phyloP scores from a whole-genome alignment of 2,113 vertebrate species.

The Aphyosemion australe region DNA sequence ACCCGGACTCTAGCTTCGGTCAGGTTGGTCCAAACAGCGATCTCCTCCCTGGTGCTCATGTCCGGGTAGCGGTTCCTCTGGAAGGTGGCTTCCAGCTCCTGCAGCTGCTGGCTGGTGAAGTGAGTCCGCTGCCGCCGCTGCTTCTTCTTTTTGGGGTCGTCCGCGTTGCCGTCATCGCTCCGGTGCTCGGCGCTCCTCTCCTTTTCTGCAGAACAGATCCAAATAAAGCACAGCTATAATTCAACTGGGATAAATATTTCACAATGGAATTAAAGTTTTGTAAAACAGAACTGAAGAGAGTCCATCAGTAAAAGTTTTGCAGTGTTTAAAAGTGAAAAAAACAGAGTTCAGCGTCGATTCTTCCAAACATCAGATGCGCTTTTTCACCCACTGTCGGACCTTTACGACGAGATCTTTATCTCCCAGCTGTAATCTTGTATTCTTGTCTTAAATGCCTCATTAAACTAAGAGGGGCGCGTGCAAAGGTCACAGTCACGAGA shows the following conservation, averaged over 20 bases:
- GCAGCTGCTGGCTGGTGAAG: slow-evolving; percentile 98
- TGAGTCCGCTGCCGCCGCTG: slow-evolving; percentile 94
- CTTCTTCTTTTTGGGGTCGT: slow-evolving; percentile 97
- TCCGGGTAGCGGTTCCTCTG: slow-evolving; percentile 98
- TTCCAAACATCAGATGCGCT: slow-evolving; percentile 10
- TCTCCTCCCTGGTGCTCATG: slow-evolving; percentile 98
- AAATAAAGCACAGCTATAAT: not conserved
- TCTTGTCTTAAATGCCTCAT: slow-evolving; percentile 40
- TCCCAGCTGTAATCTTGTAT: slow-evolving; percentile 27
- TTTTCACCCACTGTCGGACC: slow-evolving; percentile 16
- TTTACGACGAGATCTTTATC: slow-evolving; percentile 55
- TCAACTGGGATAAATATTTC: not conserved
- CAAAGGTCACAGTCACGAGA: slow-evolving; percentile 50
- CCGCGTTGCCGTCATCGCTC: slow-evolving; percentile 85
- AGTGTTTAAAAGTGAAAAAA: too few relatives aligned
- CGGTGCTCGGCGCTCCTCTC: slow-evolving; percentile 84
- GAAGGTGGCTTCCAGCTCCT: slow-evolving; percentile 97
- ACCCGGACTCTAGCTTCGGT: slow-evolving; percentile 97
- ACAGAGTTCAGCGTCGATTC: not conserved
- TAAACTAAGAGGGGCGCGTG: slow-evolving; percentile 51
- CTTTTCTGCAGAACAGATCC: slow-evolving; percentile 80
- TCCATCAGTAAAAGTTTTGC: too few relatives aligned
- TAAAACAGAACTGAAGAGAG: too few relatives aligned
- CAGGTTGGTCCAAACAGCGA: slow-evolving; percentile 98
- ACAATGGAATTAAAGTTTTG: too few relatives aligned